phyloP scores from a whole-genome alignment of 2,888 invertebrate genomes.

The Orthonychiurus folsomi region DNA sequence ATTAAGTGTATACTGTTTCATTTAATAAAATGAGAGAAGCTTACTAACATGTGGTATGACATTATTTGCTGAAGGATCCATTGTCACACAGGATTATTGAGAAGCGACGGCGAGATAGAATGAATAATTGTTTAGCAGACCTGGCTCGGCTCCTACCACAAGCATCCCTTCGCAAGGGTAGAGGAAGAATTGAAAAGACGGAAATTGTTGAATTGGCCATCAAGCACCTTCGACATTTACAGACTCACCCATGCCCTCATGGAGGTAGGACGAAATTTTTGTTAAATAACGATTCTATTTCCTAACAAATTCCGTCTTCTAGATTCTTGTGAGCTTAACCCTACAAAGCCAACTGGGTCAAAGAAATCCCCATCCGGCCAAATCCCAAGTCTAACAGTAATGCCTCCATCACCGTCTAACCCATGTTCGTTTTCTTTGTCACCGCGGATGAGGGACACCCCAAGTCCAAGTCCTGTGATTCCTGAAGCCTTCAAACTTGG shows the following conservation, averaged over 20 bases:
- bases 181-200: conserved; percentile 92
- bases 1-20: no score
- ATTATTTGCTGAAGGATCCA: conserved; percentile 60
- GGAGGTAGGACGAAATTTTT: conserved; percentile 41
- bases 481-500: conserved; percentile 58
- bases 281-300: conserved; percentile 8
- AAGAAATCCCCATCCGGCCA: background rate
- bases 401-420: background rate
- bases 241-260: conserved; percentile 46
- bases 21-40: no score
- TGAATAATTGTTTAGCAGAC: conserved; percentile 95
- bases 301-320: background rate
- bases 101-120: conserved; percentile 85
- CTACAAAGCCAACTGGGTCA: conserved; percentile 3
- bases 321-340: conserved; percentile 38
- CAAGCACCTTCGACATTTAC: conserved; percentile 81
- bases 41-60: background rate
- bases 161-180: conserved; percentile 85
- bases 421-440: background rate
- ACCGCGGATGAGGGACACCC: no score
- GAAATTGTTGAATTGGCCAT: conserved; percentile 98
- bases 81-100: conserved; percentile 97
- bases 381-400: background rate
- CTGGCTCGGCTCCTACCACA: conserved; percentile 85
- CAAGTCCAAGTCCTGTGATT: no score